These are phyloP conservation scores for Caenorhabditis auriculariae DNA, from an alignment of 2,888 invertebrate genomes.

Conservation along the genomic window DNA sequence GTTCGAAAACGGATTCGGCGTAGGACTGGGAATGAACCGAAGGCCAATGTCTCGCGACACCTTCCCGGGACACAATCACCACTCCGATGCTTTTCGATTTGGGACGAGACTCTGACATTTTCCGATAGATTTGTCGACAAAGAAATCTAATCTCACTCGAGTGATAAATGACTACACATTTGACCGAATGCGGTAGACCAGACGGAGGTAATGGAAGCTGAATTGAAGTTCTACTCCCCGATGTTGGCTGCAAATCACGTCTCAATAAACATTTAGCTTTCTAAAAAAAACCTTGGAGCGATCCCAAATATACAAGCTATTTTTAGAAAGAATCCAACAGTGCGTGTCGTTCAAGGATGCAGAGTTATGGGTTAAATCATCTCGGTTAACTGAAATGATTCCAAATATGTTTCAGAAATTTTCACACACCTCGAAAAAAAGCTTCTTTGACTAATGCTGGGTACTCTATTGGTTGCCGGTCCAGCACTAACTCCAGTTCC, in stretches of 20 bases:
- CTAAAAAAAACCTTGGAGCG: conserved; percentile 3
- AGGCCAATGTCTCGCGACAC: conserved; percentile 24
- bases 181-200: conserved; percentile 16
- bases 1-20: conserved; percentile 14
- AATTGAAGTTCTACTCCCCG: conserved; percentile 8
- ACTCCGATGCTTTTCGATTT: too few relatives aligned
- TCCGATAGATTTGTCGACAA: neutral
- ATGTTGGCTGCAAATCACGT: neutral
- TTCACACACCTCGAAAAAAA: conserved; percentile 12
- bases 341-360: conserved; percentile 23
- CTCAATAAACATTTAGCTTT: neutral
- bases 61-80: conserved; percentile 21
- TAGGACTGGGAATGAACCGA: conserved; percentile 13
- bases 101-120: too few relatives aligned
- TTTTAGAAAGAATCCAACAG: conserved; percentile 23
- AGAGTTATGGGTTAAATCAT: conserved; percentile 14
- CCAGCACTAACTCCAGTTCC: conserved; percentile 22
- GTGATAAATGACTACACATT: conserved; percentile 26
- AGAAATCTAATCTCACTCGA: neutral
- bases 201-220: conserved; percentile 17
- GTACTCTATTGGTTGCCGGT: conserved; percentile 21
- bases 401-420: neutral
- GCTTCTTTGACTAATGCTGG: conserved; percentile 33
- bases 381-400: conserved; percentile 7
- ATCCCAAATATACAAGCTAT: conserved; percentile 25